Evolutionary conservation across 2,888 invertebrate species (phyloP), one percentile per base, ranked within the genome.

Genomic region (Nomada fabriciana): DNA sequence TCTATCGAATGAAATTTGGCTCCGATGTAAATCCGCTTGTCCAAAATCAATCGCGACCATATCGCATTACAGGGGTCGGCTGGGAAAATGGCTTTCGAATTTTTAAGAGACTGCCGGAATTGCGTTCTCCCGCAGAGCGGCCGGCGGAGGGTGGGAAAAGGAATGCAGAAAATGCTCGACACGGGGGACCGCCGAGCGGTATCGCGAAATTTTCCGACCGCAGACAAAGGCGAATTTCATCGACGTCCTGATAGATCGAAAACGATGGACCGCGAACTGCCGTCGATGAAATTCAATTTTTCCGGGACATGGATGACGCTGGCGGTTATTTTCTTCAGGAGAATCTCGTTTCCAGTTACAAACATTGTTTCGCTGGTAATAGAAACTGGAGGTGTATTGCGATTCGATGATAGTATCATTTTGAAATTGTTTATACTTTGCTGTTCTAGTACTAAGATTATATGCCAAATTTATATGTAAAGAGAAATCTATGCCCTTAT

Each of bases 21-120:
- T 69, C 69, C 78, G 23, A 47, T 67, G 65, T 80, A 76, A 80
- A 80, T 80, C 72, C 78, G 80, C 68, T 80, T 80, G 79, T 76
- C 64, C 69, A 59, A 79, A 79, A 79, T 76, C 79, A 79, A 80
- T 80, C 79, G 79, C 64, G 64, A 69, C 76, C 79, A 64, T 69
- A 76, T 76, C 76, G 79, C 69, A 64, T 79, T 79, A 79, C 76
- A 57, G 52, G 69, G 79, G 69, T 79, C 73, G 67, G 50, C 63
- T n/a, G 25, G 42, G 74, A 65, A 76, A 70, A 70, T 76, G 79
- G 64, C 79, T 70, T 47, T 47, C 79, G 70, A 53, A 76, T 69
- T 65, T 70, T 80, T 80, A 70, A 79, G 64, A 70, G 69, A 64
- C 50, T 23, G 57, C 0, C 25, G 76, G 76, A 68, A 74, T 80